Conservation (phyloP, 2,888 invertebrate species). For the Lamellibrachia columna region DNA sequence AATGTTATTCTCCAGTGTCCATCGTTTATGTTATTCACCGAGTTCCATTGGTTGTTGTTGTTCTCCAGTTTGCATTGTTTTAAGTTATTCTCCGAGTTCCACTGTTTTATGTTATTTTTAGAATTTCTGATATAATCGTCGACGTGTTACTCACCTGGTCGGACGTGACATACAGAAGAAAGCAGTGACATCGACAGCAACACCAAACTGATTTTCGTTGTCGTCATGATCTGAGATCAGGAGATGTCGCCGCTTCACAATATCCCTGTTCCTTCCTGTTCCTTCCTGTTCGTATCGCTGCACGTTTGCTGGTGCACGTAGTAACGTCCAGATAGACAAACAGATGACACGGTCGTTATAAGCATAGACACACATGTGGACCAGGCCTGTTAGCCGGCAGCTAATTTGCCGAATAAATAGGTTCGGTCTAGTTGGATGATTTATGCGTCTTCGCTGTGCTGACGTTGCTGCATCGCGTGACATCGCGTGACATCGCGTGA, state of each 20-base stretch:
- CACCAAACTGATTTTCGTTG: not conserved
- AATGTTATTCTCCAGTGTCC: not conserved
- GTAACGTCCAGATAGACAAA: not conserved
- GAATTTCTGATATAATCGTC: not conserved
- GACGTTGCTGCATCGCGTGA: not conserved
- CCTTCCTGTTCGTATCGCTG: not conserved
- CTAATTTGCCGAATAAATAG: not conserved
- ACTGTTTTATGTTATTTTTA: not conserved
- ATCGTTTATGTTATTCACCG: too few species aligned
- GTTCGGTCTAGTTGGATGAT: not conserved
- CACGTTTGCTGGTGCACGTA: not conserved
- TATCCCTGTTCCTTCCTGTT: not conserved
- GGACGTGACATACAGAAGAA: not conserved
- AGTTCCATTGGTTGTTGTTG: too few species aligned
- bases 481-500: not conserved
- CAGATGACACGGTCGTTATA: not conserved
- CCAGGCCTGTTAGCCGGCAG: not conserved
- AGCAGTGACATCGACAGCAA: not conserved
- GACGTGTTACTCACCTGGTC: not conserved
- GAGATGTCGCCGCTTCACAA: not conserved
- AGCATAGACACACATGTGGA: not conserved
- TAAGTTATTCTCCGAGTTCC: not conserved
- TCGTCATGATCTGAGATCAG: not conserved
- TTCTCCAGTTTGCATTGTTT: too few species aligned
- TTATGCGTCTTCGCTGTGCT: not conserved